These are phyloP conservation scores for Ischnus inquisitorius DNA, from an alignment of 2,888 invertebrate species.

Conservation along the genomic window DNA sequence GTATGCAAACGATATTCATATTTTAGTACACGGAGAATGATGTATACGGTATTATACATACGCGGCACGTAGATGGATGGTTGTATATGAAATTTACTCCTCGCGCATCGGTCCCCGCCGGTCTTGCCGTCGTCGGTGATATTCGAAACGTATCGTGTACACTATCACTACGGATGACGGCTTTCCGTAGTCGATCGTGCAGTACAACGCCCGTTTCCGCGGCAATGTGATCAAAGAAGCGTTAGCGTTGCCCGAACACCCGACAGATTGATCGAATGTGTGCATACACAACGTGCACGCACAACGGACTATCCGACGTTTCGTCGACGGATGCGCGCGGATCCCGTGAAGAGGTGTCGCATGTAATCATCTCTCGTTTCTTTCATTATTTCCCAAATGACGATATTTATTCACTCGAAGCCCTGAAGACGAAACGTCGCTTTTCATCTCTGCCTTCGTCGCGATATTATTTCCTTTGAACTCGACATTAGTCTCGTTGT, in stretches of 20 bases:
- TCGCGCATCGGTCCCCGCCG: constrained; percentile 12
- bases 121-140: constrained; percentile 16
- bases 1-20: constrained; percentile 16
- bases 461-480: too few species aligned
- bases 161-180: constrained; percentile 11
- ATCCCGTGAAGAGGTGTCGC: not conserved
- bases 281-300: not conserved
- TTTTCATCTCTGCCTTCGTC: too few species aligned
- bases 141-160: constrained; percentile 42
- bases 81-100: constrained; percentile 32
- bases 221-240: constrained; percentile 1
- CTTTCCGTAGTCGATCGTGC: constrained; percentile 24
- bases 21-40: not conserved
- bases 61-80: not conserved
- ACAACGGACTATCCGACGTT: not conserved
- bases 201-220: not conserved
- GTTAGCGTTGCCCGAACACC: not conserved
- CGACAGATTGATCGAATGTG: not conserved
- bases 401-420: too few species aligned
- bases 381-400: too few species aligned
- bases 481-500: too few species aligned
- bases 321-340: not conserved
- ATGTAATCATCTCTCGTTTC: too few species aligned
- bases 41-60: not conserved
- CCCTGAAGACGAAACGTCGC: too few species aligned